Conservation (phyloP, 2,888 invertebrate species). For the Meandrusa payeni region DNA sequence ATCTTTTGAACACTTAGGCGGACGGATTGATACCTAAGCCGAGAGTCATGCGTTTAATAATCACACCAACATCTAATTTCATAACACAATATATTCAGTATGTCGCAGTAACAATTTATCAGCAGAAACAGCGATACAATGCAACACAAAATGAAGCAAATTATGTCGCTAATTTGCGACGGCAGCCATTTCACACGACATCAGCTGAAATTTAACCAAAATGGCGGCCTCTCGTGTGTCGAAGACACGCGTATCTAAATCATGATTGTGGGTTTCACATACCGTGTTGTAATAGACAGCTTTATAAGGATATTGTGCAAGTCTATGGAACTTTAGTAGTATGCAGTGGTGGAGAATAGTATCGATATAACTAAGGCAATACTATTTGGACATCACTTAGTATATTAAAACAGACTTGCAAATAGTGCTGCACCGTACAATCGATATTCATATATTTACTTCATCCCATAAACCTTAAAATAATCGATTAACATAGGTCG, state of each 20-base stretch:
- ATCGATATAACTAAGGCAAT: no score
- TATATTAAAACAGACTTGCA: not conserved
- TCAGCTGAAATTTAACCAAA: slow-evolving; percentile 12
- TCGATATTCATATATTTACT: not conserved
- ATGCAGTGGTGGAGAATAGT: not conserved
- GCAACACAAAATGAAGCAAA: slow-evolving; percentile 3
- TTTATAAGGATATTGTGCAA: slow-evolving; percentile 29
- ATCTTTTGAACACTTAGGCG: no score
- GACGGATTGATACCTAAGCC: no score
- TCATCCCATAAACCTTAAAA: not conserved
- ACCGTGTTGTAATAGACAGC: slow-evolving; percentile 27
- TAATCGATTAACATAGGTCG: not conserved
- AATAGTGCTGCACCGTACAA: not conserved
- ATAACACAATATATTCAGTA: no score
- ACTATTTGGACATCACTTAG: not conserved
- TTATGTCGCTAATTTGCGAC: slow-evolving; percentile 17
- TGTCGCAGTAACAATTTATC: not conserved
- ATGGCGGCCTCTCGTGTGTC: slow-evolving; percentile 35
- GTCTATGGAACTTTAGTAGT: not conserved
- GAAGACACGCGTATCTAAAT: slow-evolving; percentile 41
- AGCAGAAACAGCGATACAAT: not conserved
- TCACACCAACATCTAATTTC: no score
- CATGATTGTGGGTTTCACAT: slow-evolving; percentile 44
- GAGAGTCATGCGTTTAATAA: no score
- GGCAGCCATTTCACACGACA: slow-evolving; percentile 11